A percentile compares a stretch with the other conserved stretches of the same genome.
phyloP scores from a whole-genome alignment of 2,797 vertebrate genomes.

The Alectoris magna region DNA sequence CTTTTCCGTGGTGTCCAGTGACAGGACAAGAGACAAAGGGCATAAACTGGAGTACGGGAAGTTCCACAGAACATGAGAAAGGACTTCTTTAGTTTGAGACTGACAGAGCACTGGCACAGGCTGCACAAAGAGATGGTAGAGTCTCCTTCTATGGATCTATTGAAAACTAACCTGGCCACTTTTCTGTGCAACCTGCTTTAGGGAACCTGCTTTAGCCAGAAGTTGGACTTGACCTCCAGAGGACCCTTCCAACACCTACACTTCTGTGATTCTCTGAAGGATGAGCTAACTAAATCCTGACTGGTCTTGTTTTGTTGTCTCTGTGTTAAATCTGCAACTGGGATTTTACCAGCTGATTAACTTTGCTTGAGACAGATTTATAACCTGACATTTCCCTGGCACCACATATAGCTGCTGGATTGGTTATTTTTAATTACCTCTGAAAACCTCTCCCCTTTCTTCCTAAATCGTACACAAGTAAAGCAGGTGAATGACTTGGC shows the following conservation, averaged over 20 bases:
- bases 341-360: neutral
- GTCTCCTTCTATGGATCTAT: neutral
- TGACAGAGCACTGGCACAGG: too few species aligned
- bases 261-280: neutral
- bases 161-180: neutral
- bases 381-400: neutral
- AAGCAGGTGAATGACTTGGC: neutral
- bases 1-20: neutral
- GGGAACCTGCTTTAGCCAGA: neutral
- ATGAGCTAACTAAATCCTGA: neutral
- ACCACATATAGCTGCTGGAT: neutral
- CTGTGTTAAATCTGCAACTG: neutral
- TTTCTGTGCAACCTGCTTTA: neutral
- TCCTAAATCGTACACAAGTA: neutral
- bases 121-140: neutral
- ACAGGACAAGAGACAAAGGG: neutral
- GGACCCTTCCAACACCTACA: neutral
- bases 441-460: neutral
- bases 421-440: neutral
- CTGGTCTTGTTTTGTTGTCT: neutral
- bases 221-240: neutral
- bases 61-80: neutral
- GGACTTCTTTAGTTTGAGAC: neutral
- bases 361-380: neutral
- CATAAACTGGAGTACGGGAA: neutral